Percentiles rank a stretch among this genome's conserved stretches.
Conservation (phyloP, 2,113 vertebrate genomes). For the Spea multiplicata region DNA sequence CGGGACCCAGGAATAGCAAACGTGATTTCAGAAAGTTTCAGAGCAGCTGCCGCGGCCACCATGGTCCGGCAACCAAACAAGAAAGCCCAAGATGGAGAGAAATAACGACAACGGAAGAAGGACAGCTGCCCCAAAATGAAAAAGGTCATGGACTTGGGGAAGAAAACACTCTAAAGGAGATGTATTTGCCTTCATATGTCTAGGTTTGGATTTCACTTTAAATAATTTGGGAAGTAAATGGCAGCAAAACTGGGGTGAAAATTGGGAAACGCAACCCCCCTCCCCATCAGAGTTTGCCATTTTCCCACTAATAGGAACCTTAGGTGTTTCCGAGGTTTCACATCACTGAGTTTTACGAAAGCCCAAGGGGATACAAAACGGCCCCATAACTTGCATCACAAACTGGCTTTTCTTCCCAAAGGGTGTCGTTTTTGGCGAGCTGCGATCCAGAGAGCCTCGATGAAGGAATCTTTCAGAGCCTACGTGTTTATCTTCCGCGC, state of each 20-base stretch:
- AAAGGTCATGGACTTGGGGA: too few species aligned
- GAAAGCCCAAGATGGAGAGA: background rate
- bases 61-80: background rate
- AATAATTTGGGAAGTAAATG: background rate
- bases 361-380: conserved; percentile 1
- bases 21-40: too few species aligned
- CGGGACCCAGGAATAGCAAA: background rate
- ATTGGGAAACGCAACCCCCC: background rate
- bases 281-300: background rate
- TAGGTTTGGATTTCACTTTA: background rate
- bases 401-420: conserved; percentile 22
- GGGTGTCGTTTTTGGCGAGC: conserved; percentile 42
- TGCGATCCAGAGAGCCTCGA: conserved; percentile 12
- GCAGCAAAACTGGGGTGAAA: background rate
- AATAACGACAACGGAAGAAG: too few species aligned
- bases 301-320: background rate
- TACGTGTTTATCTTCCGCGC: conserved; percentile 38
- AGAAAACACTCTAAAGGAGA: too few species aligned
- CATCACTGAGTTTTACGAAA: background rate
- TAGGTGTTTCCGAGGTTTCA: background rate
- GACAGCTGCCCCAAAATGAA: too few species aligned
- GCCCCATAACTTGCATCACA: conserved; percentile 25
- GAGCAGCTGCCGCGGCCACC: background rate
- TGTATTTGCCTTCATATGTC: background rate
- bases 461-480: conserved; percentile 43